phyloP scores from a whole-genome alignment of 2,888 invertebrate genomes.

The Odontocolon sp. region DNA sequence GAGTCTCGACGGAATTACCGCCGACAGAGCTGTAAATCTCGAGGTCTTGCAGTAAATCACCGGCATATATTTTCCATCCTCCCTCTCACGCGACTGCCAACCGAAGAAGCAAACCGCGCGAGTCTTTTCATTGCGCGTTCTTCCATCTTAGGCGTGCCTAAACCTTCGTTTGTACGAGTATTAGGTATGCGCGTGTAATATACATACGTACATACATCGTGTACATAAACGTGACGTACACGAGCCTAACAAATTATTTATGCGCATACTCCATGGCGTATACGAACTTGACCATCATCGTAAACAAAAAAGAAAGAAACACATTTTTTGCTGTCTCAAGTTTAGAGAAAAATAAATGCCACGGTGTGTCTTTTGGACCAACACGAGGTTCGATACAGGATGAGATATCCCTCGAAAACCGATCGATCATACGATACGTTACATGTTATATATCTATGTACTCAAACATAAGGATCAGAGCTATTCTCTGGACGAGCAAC shows the following conservation, averaged over 20 bases:
- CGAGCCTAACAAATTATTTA: too few species aligned
- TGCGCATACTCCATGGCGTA: too few species aligned
- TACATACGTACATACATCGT: too few species aligned
- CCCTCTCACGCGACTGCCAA: neutral
- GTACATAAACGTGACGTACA: too few species aligned
- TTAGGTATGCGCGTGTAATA: neutral
- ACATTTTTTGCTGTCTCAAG: too few species aligned
- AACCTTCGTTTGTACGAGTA: neutral
- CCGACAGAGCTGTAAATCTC: slow-evolving; percentile 65
- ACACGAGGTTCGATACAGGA: neutral
- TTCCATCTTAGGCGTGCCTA: slow-evolving; percentile 6
- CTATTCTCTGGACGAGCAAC: neutral
- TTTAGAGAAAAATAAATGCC: too few species aligned
- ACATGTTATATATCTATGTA: neutral
- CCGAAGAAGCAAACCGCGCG: neutral
- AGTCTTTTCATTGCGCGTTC: slow-evolving; percentile 4
- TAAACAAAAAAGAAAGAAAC: too few species aligned
- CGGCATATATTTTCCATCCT: slow-evolving; percentile 49
- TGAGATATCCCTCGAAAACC: neutral
- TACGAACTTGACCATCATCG: too few species aligned
- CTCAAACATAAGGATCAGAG: neutral
- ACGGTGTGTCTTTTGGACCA: too few species aligned
- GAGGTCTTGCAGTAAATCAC: slow-evolving; percentile 61
- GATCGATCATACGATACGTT: slow-evolving; percentile 1
- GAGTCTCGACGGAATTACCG: slow-evolving; percentile 53